Conservation (phyloP, 2,888 invertebrate genomes). For the Plebejus anna region DNA sequence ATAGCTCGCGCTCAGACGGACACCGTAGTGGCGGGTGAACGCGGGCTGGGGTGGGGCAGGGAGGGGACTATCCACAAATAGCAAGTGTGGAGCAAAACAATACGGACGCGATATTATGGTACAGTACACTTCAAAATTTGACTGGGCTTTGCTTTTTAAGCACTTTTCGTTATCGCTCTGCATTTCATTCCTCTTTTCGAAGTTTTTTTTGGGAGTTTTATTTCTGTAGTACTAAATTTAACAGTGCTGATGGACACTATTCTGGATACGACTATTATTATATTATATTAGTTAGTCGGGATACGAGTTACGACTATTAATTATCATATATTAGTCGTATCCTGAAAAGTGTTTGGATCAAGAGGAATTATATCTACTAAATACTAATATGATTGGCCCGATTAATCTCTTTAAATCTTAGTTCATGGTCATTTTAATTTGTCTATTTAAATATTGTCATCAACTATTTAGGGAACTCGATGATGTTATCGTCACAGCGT, state of each 20-base stretch:
- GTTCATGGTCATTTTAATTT: conserved; percentile 6
- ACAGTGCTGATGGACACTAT: neutral
- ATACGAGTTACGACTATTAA: too few relatives aligned
- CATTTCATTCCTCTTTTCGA: conserved; percentile 26
- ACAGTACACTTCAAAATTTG: conserved; percentile 49
- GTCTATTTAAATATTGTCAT: neutral
- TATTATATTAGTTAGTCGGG: too few relatives aligned
- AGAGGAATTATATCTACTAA: neutral
- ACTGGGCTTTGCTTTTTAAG: conserved; percentile 35
- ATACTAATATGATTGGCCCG: neutral
- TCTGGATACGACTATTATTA: too few relatives aligned
- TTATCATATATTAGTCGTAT: neutral
- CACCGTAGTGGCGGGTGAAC: conserved; percentile 57
- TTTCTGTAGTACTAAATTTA: neutral
- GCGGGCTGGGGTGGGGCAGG: conserved; percentile 40
- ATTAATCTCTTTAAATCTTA: conserved; percentile 1
- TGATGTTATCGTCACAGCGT: neutral
- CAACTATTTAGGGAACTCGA: neutral
- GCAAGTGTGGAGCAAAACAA: conserved; percentile 75
- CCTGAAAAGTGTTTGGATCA: neutral
- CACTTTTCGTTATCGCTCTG: conserved; percentile 28
- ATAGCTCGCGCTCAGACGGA: conserved; percentile 75
- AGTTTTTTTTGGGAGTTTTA: conserved; percentile 1
- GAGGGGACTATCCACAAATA: conserved; percentile 65
- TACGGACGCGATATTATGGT: conserved; percentile 73